phyloP scores from a whole-genome alignment of 2,797 vertebrate genomes.

The Anabas testudineus region DNA sequence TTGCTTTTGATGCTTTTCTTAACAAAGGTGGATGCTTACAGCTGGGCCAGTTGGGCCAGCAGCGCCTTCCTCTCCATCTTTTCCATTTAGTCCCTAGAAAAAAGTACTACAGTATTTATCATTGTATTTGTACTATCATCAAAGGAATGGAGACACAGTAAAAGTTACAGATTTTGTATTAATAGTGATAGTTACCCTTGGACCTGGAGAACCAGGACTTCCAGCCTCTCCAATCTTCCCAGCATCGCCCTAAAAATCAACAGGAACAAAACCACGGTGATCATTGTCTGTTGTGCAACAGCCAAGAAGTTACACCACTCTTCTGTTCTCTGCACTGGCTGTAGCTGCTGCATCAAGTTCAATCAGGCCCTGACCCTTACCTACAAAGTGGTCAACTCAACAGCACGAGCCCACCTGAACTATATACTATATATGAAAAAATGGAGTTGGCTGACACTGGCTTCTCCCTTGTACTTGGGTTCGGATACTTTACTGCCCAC shows the following conservation, averaged over 20 bases:
- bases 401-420: no score
- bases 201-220: slow-evolving; percentile 89
- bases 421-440: no score
- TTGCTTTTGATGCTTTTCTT: background rate
- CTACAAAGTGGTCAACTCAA: no score
- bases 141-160: background rate
- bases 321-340: no score
- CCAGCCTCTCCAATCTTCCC: slow-evolving; percentile 95
- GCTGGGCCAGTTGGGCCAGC: slow-evolving; percentile 91
- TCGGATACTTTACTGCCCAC: no score
- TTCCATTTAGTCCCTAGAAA: slow-evolving; percentile 92
- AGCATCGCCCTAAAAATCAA: slow-evolving; percentile 89
- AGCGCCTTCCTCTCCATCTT: slow-evolving; percentile 96
- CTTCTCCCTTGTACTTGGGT: no score
- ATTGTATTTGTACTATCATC: background rate
- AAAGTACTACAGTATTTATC: background rate
- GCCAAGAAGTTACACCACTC: no score
- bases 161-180: background rate
- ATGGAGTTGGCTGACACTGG: no score
- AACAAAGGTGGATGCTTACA: slow-evolving; percentile 76
- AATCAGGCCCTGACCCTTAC: no score
- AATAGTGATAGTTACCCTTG: slow-evolving; percentile 84
- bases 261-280: background rate
- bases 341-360: no score
- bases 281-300: background rate